Evolutionary conservation across 2,888 invertebrate species (phyloP), one percentile per base, ranked within the genome.

Genomic region (Steinernema scapterisci): DNA sequence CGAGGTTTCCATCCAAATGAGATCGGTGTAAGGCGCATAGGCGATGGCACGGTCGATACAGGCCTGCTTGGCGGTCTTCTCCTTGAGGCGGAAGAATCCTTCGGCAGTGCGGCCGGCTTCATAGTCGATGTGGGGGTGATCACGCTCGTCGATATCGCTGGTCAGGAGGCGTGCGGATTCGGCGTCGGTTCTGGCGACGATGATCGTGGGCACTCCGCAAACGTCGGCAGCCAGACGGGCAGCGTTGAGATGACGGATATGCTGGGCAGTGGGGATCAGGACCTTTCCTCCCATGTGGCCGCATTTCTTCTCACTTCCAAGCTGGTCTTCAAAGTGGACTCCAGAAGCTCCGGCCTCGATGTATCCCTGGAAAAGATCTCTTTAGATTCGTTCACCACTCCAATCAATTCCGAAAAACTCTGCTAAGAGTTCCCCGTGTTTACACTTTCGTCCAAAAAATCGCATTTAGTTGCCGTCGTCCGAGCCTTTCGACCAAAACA

Each of bases 301-400:
- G 77, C 88, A 88, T 81, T 88, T 88, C 82, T 88, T 88, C 78
- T 88, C 88, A 2, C 88, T 84, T 25, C 87, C 88, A n/a, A 88
- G 79, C 75, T 88, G 88, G 78, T 88, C 88, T 78, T 88, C 88
- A 76, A 86, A 88, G 79, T 88, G 88, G 23, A 88, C 87, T 45
- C 88, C 87, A 27, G 86, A 79, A 0, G 84, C 87, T 13, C 87
- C 87, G 16, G 87, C 86, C 76, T 87, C 87, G 77, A 87, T 87
- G 81, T 87, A 86, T 5, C 83, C 77, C 86, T 86, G 73, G 74
- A 84, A 76, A 74, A 9, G n/a, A 82, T 73, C n/a, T 2, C 19
- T 21, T 72, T 9, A 45, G 72, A 38, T n/a, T n/a, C n/a, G 27
- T 54, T 54, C 19, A 1, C 13, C 25, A 6, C 23, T 6, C 23